Base-by-base conservation (phyloP, 2,113 vertebrate genomes). In the Meles meles region DNA sequence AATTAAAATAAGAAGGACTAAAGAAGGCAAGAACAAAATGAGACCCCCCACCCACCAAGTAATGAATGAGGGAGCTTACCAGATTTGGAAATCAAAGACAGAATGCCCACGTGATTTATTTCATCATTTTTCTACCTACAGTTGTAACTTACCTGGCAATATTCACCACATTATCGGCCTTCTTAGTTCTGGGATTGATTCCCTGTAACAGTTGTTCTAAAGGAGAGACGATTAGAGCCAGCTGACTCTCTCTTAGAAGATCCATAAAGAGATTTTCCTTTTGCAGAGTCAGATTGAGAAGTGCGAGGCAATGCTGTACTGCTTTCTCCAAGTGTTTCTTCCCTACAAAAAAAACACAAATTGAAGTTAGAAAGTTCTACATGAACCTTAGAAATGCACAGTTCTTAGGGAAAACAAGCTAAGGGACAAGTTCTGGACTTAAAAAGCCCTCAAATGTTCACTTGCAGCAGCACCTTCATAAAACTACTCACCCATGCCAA, bases 251-350 rank as follows among this genome's bases (percentile, higher is more conserved):
- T 96, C 99, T 98, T 27, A 99, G 98, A 10, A 99, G 98, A 98
- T 99, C 99, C 99, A 99, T 99, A 90, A 99, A 99, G 89, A 99
- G 98, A 77, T 99, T 99, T 97, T 99, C 99, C 93, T 99, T 99
- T 97, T 99, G 99, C 67, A 99, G 98, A 67, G 99, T 99, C 97
- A 99, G 98, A 95, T 99, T 99, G 76, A 99, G 98, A 96, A 99
- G 98, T 59, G 99, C 99, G 86, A 99, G 99, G 93, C 99, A 99
- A 96, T 99, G 99, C 90, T 99, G 98, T n/a, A 99, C 99, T 1
- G 99, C 99, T 0, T 99, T 99, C 98, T 99, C 99, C 97, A 99
- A 96, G 94, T 99, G 99, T 74, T 99, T 99, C 98, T 99, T 99
- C 90, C 99, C 99, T 99, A 82, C 25, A 89, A 89, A 25, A 25